These are phyloP conservation scores for Agrochola litura DNA, from an alignment of 2,888 invertebrate species.

Conservation along the genomic window DNA sequence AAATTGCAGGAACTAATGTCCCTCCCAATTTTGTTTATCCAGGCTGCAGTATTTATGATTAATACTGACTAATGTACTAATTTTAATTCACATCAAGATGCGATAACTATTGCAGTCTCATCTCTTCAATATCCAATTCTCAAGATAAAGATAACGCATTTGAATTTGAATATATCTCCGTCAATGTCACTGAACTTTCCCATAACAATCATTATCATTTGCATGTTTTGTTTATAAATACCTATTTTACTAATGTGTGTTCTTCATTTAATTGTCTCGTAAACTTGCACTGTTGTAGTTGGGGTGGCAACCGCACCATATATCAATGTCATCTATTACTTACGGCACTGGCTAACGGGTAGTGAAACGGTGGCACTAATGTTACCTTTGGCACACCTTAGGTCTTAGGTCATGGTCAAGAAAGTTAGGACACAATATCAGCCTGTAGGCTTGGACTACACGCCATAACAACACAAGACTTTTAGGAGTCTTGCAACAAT, in stretches of 20 bases:
- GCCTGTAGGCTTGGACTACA: background rate
- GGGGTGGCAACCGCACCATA: background rate
- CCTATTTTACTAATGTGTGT: conserved; percentile 21
- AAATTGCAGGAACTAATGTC: background rate
- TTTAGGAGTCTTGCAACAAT: background rate
- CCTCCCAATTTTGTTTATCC: background rate
- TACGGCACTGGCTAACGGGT: background rate
- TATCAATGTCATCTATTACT: conserved; percentile 15
- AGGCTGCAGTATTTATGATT: background rate
- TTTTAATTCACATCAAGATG: background rate
- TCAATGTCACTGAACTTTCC: conserved; percentile 41
- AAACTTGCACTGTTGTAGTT: conserved; percentile 2
- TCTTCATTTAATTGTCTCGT: background rate
- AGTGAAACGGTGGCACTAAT: background rate
- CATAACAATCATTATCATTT: conserved; percentile 35
- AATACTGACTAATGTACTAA: background rate
- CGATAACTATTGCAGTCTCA: conserved; percentile 5
- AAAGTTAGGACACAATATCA: background rate
- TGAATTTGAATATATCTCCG: background rate
- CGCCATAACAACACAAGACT: background rate
- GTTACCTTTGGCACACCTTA: background rate
- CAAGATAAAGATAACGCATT: background rate
- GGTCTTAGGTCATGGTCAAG: conserved; percentile 28
- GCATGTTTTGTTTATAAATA: conserved; percentile 28
- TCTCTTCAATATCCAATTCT: conserved; percentile 32